A percentile compares a stretch with the other conserved stretches of the same genome.
These are phyloP conservation scores for Ibycter americanus DNA, from an alignment of 2,797 vertebrate genomes.

Conservation along the genomic window DNA sequence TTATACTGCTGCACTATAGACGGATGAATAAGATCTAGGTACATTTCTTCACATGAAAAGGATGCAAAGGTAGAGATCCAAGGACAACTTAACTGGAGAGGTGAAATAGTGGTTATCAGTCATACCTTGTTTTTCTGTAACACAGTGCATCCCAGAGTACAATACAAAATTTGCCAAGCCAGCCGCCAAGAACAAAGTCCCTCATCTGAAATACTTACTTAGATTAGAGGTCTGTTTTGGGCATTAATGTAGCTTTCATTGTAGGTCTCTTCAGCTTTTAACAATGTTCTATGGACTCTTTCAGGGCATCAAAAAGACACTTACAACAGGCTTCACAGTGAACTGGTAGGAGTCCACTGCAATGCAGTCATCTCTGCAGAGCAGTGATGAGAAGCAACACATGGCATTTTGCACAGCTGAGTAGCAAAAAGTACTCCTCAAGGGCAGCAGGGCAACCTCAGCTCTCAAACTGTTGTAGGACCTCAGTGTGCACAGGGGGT, in stretches of 20 bases:
- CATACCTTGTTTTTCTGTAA: not conserved
- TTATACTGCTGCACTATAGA: not conserved
- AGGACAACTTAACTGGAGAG: not conserved
- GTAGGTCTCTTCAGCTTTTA: constrained; percentile 38
- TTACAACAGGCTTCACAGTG: constrained; percentile 3
- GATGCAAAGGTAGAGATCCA: not conserved
- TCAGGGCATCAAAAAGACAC: constrained; percentile 37
- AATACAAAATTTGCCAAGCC: not conserved
- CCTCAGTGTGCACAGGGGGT: not conserved
- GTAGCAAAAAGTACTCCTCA: constrained; percentile 55
- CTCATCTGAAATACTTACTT: not conserved
- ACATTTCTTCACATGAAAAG: not conserved
- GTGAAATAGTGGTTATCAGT: not conserved
- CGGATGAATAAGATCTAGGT: not conserved
- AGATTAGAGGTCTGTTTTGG: not conserved
- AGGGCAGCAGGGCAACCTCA: constrained; percentile 26
- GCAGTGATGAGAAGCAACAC: constrained; percentile 46
- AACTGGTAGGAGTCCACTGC: constrained; percentile 44
- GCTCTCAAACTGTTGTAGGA: constrained; percentile 3
- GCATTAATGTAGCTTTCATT: constrained; percentile 25
- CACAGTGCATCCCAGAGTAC: not conserved
- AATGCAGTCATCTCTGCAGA: constrained; percentile 61
- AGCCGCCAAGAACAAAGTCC: not conserved
- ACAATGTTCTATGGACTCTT: constrained; percentile 8
- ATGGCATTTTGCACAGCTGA: constrained; percentile 55